These are phyloP conservation scores for Sinodicranocentrus sp. DNA, from an alignment of 2,888 invertebrate species.

Conservation along the genomic window DNA sequence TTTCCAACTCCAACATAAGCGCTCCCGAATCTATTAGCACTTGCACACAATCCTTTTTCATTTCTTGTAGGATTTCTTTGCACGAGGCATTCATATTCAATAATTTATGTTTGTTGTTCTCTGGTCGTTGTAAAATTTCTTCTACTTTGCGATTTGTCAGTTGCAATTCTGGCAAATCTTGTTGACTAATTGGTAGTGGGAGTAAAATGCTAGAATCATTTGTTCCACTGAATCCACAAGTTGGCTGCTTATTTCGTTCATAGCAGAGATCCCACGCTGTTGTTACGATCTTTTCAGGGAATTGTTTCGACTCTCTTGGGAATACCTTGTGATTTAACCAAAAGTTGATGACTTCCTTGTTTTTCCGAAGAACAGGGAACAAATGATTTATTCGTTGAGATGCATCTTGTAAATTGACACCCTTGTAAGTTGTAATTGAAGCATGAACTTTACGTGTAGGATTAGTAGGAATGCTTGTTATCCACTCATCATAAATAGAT, in stretches of 20 bases:
- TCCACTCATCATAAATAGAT: constrained; percentile 29
- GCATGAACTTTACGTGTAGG: background rate
- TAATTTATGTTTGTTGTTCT: constrained; percentile 41
- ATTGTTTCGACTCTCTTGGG: constrained; percentile 60
- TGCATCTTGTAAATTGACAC: constrained; percentile 46
- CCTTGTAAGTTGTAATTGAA: background rate
- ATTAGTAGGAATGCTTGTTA: background rate
- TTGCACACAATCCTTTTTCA: constrained; percentile 17
- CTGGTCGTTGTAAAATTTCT: constrained; percentile 12
- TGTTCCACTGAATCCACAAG: constrained; percentile 67
- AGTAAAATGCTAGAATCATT: constrained; percentile 62
- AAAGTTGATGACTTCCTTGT: constrained; percentile 57
- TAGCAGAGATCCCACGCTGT: constrained; percentile 63
- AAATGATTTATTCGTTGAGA: constrained; percentile 25
- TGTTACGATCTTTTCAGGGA: constrained; percentile 56
- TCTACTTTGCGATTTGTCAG: constrained; percentile 46
- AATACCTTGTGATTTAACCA: constrained; percentile 53
- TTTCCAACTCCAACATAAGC: constrained; percentile 70
- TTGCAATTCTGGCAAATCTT: constrained; percentile 35
- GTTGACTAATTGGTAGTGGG: constrained; percentile 47
- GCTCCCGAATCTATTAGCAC: constrained; percentile 70
- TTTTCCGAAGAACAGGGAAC: constrained; percentile 32
- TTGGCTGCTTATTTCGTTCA: constrained; percentile 7
- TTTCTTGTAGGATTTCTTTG: constrained; percentile 48
- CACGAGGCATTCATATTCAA: background rate